A percentile compares a stretch with the other conserved stretches of the same genome.
Evolutionary conservation across 2,113 vertebrate genomes (phyloP).

Genomic region (Piprites chloris): DNA sequence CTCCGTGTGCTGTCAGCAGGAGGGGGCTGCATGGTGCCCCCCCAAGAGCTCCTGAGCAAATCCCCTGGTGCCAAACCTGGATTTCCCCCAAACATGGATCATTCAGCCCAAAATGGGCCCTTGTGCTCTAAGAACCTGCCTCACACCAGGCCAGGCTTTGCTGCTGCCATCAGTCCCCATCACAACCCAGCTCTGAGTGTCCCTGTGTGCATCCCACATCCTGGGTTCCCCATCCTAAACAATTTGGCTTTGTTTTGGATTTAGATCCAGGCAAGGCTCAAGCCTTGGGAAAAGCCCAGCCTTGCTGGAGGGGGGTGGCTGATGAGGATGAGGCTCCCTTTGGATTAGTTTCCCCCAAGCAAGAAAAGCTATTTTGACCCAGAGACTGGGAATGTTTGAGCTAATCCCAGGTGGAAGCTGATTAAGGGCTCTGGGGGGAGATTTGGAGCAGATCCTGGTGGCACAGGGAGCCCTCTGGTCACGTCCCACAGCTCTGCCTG

Average conservation of each 20-base stretch:
- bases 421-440: conserved; percentile 40
- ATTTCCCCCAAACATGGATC: fast-evolving
- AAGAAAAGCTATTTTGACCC: conserved; percentile 47
- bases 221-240: neutral
- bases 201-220: fast-evolving
- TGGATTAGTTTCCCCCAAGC: neutral
- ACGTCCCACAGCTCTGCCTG: fast-evolving
- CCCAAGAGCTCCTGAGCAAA: neutral
- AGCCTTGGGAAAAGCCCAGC: neutral
- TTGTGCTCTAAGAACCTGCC: neutral
- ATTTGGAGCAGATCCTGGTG: neutral
- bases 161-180: fast-evolving
- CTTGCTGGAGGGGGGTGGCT: neutral
- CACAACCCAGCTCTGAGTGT: neutral
- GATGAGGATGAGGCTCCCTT: neutral
- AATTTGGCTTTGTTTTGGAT: neutral
- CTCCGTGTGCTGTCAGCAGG: neutral
- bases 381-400: conserved; percentile 46
- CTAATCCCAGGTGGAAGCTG: conserved; percentile 59
- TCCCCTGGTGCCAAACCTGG: neutral
- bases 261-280: neutral
- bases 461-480: neutral
- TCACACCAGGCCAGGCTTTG: neutral
- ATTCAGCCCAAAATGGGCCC: neutral
- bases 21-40: too few species aligned